Evolutionary conservation across 2,113 vertebrate species (phyloP), one percentile per base, ranked within the genome.

Genomic region (Struthio camelus): DNA sequence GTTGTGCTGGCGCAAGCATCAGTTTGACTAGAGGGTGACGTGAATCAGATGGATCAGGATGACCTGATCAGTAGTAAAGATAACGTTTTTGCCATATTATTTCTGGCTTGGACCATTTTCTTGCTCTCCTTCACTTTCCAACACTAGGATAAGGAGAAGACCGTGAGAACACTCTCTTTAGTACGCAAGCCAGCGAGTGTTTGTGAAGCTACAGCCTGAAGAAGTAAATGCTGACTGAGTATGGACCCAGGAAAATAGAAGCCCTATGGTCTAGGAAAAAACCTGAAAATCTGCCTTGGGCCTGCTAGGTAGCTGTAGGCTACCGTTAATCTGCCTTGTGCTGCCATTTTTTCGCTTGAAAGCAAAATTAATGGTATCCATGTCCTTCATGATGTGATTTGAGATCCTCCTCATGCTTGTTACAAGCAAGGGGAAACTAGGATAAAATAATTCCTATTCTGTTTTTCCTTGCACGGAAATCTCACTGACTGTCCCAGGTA

Each of bases 221-320:
- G 82, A 82, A 96, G 82, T 81, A 95, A 90, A 59, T 64, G 50
- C 59, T 87, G 79, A 4, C 79, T 95, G 28, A 87, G 30, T n/a
- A 51, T 0, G 1, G 67, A 85, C 66, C 78, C 73, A 85, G 71
- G 59, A 88, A 95, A 88, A 83, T 78, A 38, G 16, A 86, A 91
- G 42, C 22, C 46, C 27, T 90, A 36, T 53, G 18, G 44, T 83
- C 81, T 87, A 93, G 91, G 59, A 91, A 85, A 87, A 94, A 93
- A 80, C 76, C 44, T 96, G 65, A 84, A 95, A 91, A 90, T 42
- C 44, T 85, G 66, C 69, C 64, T 8, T 89, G 8, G 10, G 66
- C 3, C 53, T 78, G 8, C n/a, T 61, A 13, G 82, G n/a, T 77
- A 38, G 34, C 42, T 61, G 36, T 44, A 73, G 81, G 12, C 66